Conservation (phyloP, 2,797 vertebrate species). For the Erithacus rubecula region DNA sequence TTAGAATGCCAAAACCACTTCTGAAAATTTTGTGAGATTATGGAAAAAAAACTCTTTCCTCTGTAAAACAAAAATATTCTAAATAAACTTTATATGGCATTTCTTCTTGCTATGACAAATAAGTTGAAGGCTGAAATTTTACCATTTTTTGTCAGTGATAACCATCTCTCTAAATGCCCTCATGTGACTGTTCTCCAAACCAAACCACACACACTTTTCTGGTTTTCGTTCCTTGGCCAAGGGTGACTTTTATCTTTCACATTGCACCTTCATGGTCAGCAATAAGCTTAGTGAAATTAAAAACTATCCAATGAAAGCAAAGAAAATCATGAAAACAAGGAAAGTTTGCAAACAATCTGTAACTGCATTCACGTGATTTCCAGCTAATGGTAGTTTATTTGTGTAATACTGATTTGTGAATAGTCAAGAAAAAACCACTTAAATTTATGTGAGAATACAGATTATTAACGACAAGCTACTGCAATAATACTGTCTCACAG, state of each 20-base stretch:
- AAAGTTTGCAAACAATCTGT: not conserved
- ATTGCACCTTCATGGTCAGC: not conserved
- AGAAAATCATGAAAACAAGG: not conserved
- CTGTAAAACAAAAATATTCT: not conserved
- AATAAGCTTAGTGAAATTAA: not conserved
- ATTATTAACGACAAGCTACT: not conserved
- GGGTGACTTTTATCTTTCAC: not conserved
- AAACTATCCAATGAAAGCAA: not conserved
- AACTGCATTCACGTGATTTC: not conserved
- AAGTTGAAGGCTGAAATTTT: not conserved
- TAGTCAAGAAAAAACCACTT: not conserved
- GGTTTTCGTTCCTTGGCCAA: not conserved
- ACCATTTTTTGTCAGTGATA: not conserved
- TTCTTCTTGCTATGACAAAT: not conserved
- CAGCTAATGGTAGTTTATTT: not conserved
- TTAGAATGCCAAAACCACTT: not conserved
- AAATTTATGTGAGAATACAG: not conserved
- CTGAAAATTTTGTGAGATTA: not conserved
- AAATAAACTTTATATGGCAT: not conserved
- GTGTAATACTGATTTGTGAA: not conserved
- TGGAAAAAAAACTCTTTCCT: fast-evolving
- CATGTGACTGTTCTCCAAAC: not conserved
- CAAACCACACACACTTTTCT: not conserved
- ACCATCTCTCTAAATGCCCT: not conserved
- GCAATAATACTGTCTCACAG: not conserved